These are phyloP conservation scores for Psix sp. DNA, from an alignment of 1,140 invertebrate species.

Conservation along the genomic window DNA sequence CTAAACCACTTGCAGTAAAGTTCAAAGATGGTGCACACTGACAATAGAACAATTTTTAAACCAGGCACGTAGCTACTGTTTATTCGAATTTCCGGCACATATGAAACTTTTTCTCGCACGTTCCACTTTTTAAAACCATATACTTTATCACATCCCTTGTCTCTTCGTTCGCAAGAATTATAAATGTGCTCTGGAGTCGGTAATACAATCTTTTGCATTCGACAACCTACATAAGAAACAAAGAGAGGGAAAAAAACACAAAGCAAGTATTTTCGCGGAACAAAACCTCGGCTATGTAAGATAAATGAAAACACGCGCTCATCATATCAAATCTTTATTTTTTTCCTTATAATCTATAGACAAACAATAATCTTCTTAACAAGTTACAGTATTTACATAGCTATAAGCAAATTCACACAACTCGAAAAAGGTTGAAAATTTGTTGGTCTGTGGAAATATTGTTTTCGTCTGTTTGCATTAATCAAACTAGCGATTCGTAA, in stretches of 20 bases:
- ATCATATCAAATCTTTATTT: conserved; percentile 14
- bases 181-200: conserved; percentile 20
- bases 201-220: conserved; percentile 30
- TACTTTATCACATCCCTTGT: conserved; percentile 22
- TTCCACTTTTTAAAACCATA: conserved; percentile 44
- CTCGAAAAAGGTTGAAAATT: too few species aligned
- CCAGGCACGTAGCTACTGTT: conserved; percentile 54
- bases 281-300: conserved; percentile 5
- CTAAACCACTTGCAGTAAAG: conserved; percentile 25
- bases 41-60: conserved; percentile 49
- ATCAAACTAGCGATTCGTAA: too few species aligned
- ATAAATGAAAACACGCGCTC: conserved; percentile 10
- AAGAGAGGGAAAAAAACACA: conserved; percentile 9
- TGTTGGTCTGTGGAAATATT: too few species aligned
- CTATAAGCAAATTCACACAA: too few species aligned
- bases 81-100: conserved; percentile 56
- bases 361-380: conserved; percentile 7
- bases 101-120: conserved; percentile 51
- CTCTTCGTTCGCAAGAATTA: conserved; percentile 29
- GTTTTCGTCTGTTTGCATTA: too few species aligned
- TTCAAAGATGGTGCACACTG: conserved; percentile 37
- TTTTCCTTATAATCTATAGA: conserved; percentile 20
- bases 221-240: conserved; percentile 32
- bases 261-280: background rate
- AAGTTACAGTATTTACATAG: conserved; percentile 33